Evolutionary conservation across 2,113 vertebrate genomes (phyloP), one percentile per base, ranked within the genome.

Genomic region (Cairina moschata): DNA sequence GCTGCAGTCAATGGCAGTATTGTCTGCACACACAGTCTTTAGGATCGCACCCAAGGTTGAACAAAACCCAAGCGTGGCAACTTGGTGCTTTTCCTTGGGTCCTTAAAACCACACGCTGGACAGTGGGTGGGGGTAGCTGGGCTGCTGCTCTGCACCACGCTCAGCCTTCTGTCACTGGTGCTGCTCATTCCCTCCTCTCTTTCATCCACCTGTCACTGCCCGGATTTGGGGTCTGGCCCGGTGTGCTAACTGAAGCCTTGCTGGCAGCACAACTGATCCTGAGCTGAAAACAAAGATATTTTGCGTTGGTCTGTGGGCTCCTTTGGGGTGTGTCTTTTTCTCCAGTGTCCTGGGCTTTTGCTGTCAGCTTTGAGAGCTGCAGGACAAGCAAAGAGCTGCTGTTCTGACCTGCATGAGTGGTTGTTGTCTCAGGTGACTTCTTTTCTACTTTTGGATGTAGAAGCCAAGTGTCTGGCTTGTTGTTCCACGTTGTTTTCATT

Each of bases 231-330:
- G 5, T 20, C 32, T 12, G 20, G 52, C 17, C 26, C 42, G 72
- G 22, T 28, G 38, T 25, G 1, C 5, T 31, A 76, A 69, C 1
- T 22, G 12, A 29, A 82, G 52, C 31, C 17, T 71, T 28, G 54
- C 63, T 72, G 85, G 26, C 32, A 38, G 52, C 3, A 4, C 2
- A 36, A 26, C 34, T 8, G 2, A 0, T 42, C 40, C 4, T 6
- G 23, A 71, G 38, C 36, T 63, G 90, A 50, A 23, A 67, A 23
- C 0, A 0, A 56, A 72, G 46, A 5, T 17, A 54, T 65, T 26
- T 22, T 62, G 9, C 8, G 6, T 17, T 0, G 0, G 21, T 32
- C 52, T 0, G 0, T 3, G 22, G 55, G 58, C 34, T 77, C 21
- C 8, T 88, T 52, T 11, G 9, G 31, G 11, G 40, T 23, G 17